Conservation (phyloP, 2,113 vertebrate genomes). For the Mirounga angustirostris region DNA sequence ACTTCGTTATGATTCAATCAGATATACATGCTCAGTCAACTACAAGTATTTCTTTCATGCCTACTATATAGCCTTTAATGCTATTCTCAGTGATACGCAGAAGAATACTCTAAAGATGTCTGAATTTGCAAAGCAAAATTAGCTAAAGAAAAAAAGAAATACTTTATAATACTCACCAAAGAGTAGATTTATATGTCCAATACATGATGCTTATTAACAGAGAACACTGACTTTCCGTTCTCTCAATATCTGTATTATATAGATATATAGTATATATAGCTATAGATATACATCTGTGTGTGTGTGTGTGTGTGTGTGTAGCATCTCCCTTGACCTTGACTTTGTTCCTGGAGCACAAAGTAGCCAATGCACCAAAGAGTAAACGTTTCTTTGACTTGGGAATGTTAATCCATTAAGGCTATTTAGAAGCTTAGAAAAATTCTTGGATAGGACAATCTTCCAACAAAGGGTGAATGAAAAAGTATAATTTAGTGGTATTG, state of each 20-base stretch:
- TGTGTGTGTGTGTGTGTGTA: background rate
- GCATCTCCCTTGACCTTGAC: background rate
- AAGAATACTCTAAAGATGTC: background rate
- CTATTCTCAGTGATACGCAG: background rate
- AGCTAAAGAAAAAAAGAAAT: background rate
- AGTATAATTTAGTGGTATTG: background rate
- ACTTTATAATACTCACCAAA: background rate
- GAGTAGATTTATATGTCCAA: background rate
- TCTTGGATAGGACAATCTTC: background rate
- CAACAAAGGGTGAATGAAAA: background rate
- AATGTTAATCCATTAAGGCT: background rate
- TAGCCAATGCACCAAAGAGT: background rate
- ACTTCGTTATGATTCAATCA: conserved; percentile 5
- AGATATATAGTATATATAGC: background rate
- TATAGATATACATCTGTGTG: fast-evolving
- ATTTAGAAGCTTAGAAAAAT: background rate
- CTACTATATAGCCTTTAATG: background rate
- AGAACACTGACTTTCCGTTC: background rate
- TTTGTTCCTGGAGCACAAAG: conserved; percentile 12
- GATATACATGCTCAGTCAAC: background rate
- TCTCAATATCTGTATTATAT: background rate
- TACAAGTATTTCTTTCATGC: background rate
- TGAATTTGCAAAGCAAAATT: background rate
- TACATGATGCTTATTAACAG: background rate
- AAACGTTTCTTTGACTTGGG: conserved; percentile 2